Evolutionary conservation across 2,113 vertebrate genomes (phyloP).

Genomic region (Triplophysa tibetana): DNA sequence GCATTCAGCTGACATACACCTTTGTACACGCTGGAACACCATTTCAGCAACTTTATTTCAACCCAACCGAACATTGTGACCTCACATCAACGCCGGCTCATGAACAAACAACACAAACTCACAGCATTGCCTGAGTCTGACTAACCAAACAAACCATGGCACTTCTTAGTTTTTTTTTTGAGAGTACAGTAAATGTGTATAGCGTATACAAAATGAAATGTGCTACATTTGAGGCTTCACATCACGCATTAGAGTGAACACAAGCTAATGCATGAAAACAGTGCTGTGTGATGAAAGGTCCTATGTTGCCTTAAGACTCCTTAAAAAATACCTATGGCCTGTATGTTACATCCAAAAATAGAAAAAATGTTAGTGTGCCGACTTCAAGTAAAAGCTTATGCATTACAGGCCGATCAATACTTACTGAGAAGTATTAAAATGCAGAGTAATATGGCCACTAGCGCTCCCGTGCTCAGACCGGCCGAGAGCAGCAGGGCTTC

Average conservation of each 20-base stretch:
- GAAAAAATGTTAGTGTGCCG: no score
- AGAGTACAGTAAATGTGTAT: neutral
- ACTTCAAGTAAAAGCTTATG: neutral
- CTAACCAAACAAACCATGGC: no score
- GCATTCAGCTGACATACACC: no score
- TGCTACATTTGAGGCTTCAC: neutral
- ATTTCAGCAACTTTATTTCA: no score
- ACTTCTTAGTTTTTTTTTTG: no score
- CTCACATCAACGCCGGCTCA: no score
- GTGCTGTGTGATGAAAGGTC: neutral
- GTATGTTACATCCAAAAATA: no score
- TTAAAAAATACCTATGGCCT: neutral
- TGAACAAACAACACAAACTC: no score
- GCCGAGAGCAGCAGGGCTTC: conserved; percentile 87
- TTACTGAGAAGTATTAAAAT: conserved; percentile 89
- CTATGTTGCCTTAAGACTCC: no score
- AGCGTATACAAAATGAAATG: neutral
- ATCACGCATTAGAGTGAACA: neutral
- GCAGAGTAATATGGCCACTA: conserved; percentile 88
- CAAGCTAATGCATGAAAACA: neutral
- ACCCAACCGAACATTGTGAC: no score
- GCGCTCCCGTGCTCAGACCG: conserved; percentile 86
- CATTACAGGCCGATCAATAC: conserved; percentile 51
- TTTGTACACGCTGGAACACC: no score
- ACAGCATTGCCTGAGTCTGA: no score